Base-by-base conservation (phyloP, 2,797 vertebrate genomes). In the Toxotes lorentzi region DNA sequence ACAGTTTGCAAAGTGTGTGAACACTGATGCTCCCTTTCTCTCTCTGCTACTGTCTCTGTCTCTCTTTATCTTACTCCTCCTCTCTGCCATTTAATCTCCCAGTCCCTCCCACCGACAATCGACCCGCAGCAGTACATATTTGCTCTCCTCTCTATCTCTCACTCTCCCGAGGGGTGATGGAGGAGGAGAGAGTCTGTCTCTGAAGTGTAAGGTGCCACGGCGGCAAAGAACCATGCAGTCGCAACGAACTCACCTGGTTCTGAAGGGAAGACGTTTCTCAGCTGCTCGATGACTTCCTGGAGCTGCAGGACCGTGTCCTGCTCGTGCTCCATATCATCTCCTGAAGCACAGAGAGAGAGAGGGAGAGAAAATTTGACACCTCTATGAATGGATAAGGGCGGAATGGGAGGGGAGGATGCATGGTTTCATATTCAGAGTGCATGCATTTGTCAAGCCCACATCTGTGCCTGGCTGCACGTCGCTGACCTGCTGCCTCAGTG, bases 231-330 rank as follows among this genome's bases (percentile, higher is more conserved):
- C 63, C 4, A 5, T 35, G 48, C 60, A 67, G 59, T 16, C 1
- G 1, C 45, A 50, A 58, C 30, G 10, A 69, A 88, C 91, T 92
- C 80, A 92, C 94, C 93, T 10, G 94, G 92, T 82, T 96, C 95
- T 14, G 93, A 94, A 61, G 98, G 98, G 91, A 99, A 99, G 91
- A 98, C 96, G 50, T 97, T 98, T 79, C 96, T 96, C 91, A 99
- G 95, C 91, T 99, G 98, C 93, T 99, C 97, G 86, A 99, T 99
- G 76, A 99, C 98, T 84, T 99, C 97, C 89, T 99, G 98, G 73
- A 99, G 95, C 91, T 98, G 97, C 88, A 98, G 79, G 69, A 97
- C 97, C 16, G 98, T 97, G 62, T 99, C 97, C 76, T 97, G 97
- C 76, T 97, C 97, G 12, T 95, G 94, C 40, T 96, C 96, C 82